Conservation (phyloP, 1,140 invertebrate species). For the Myzus persicae region DNA sequence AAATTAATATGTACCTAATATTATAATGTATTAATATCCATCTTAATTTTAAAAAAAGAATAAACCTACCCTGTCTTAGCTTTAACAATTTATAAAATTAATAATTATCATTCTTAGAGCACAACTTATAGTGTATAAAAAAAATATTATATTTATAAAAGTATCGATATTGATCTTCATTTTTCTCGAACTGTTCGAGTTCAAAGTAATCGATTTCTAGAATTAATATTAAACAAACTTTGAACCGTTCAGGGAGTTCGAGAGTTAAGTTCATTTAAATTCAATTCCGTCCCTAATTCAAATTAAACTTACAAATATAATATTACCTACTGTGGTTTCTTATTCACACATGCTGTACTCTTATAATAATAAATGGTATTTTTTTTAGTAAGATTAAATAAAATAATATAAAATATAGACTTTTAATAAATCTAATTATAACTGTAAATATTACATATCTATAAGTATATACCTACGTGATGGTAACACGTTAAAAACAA, state of each 20-base stretch:
- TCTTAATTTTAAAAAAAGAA: background rate
- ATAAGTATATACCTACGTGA: background rate
- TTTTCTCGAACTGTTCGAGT: too few relatives aligned
- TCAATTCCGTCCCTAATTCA: background rate
- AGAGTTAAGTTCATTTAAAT: background rate
- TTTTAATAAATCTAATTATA: background rate
- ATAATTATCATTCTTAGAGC: too few relatives aligned
- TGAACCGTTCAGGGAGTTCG: background rate
- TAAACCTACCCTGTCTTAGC: background rate
- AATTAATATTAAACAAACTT: background rate
- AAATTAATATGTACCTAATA: background rate
- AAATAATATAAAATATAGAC: background rate
- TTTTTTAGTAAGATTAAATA: background rate
- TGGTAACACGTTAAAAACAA: background rate
- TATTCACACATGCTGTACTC: background rate
- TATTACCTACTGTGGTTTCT: background rate
- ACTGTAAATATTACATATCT: background rate
- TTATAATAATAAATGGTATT: background rate
- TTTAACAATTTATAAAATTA: too few relatives aligned
- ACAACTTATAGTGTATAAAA: too few relatives aligned
- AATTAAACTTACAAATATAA: background rate
- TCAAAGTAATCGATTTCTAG: background rate
- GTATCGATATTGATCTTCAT: too few relatives aligned
- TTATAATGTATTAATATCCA: background rate
- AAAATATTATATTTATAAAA: too few relatives aligned